Percentiles rank a stretch among this genome's conserved stretches.
Conservation (phyloP, 1,140 invertebrate species). For the Batillaria attramentaria region DNA sequence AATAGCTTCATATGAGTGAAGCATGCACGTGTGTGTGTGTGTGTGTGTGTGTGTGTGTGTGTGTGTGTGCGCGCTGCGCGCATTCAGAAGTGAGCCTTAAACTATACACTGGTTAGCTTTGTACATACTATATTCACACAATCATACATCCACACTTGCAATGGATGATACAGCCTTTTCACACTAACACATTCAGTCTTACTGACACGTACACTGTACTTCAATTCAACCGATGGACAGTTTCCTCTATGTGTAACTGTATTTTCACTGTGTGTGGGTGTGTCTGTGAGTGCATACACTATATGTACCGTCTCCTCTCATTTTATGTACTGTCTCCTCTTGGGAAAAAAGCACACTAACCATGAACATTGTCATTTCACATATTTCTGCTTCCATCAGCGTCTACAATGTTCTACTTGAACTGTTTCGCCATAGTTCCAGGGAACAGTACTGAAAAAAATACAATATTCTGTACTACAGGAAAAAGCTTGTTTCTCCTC, state of each 20-base stretch:
- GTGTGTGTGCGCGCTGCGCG: neutral
- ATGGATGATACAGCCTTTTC: neutral
- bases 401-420: neutral
- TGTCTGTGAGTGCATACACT: too few relatives aligned
- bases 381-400: neutral
- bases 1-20: neutral
- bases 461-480: neutral
- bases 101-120: neutral
- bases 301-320: too few relatives aligned
- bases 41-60: constrained; percentile 18
- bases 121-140: neutral
- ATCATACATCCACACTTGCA: neutral
- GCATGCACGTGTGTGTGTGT: neutral
- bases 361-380: neutral
- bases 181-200: neutral
- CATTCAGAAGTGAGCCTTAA: neutral
- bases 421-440: neutral
- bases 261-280: neutral
- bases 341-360: neutral
- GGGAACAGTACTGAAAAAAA: neutral
- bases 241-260: neutral
- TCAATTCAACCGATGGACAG: neutral
- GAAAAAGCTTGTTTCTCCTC: neutral
- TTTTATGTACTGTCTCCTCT: neutral
- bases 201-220: neutral